Conservation (phyloP, 2,888 invertebrate species). For the Macrosiphum euphorbiae region DNA sequence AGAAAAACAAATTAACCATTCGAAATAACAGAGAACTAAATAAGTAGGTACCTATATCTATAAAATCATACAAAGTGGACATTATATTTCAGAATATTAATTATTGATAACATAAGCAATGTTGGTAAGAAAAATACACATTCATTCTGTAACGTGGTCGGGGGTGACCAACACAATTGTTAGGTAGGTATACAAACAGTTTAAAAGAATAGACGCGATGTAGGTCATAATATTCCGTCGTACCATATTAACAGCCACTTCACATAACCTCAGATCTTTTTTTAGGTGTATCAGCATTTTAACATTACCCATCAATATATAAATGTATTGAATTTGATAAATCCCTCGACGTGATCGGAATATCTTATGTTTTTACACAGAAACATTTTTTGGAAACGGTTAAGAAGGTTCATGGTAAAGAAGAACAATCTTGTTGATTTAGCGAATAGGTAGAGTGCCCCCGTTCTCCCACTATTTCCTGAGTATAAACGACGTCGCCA, state of each 20-base stretch:
- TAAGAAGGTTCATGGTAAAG: background rate
- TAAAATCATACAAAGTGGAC: background rate
- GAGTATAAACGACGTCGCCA: slow-evolving; percentile 40
- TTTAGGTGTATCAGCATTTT: slow-evolving; percentile 14
- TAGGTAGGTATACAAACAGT: background rate
- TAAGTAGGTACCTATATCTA: background rate
- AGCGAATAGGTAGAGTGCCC: background rate
- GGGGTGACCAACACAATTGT: too few relatives aligned
- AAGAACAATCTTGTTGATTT: slow-evolving; percentile 44
- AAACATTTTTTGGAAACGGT: background rate
- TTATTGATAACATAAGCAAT: background rate
- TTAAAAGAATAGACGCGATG: background rate
- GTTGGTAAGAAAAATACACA: too few relatives aligned
- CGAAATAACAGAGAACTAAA: background rate
- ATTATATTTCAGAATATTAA: background rate
- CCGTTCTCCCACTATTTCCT: background rate
- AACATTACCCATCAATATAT: background rate
- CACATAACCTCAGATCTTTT: slow-evolving; percentile 6
- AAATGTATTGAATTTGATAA: slow-evolving; percentile 19
- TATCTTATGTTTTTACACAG: background rate
- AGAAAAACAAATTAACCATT: background rate
- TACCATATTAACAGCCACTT: background rate
- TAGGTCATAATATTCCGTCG: background rate
- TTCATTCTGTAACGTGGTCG: too few relatives aligned
- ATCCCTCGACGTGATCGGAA: slow-evolving; percentile 23